phyloP scores from a whole-genome alignment of 1,140 invertebrate genomes.

The Trichonephila clavata region DNA sequence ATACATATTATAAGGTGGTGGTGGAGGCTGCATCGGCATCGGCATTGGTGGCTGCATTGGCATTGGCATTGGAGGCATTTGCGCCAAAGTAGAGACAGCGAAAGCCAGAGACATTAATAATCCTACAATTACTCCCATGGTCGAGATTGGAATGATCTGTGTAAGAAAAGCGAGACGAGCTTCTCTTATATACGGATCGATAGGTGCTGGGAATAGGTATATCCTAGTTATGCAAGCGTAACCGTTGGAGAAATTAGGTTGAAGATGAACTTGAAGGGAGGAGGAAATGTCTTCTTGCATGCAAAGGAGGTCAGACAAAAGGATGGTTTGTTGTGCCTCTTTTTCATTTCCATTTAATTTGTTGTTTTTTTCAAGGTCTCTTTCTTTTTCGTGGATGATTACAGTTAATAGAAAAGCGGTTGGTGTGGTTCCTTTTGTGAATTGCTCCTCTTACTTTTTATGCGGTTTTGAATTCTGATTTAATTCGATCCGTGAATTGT shows the following conservation, averaged over 20 bases:
- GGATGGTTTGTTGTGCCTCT: not conserved
- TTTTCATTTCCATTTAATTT: conserved; percentile 36
- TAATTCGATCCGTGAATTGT: not conserved
- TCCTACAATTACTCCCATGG: not conserved
- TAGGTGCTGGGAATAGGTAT: conserved; percentile 6
- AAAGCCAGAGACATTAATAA: not conserved
- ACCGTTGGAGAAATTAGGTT: conserved; percentile 24
- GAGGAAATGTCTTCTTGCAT: conserved; percentile 10
- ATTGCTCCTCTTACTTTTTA: not conserved
- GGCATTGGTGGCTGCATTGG: conserved; percentile 16
- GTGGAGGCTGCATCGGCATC: conserved; percentile 47
- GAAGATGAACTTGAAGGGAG: conserved; percentile 16
- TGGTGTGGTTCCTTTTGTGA: not conserved
- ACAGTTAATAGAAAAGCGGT: not conserved
- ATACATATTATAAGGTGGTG: conserved; percentile 70
- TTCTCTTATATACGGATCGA: conserved; percentile 1
- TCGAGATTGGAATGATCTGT: not conserved
- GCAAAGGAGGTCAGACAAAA: conserved; percentile 29
- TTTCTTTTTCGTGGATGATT: conserved; percentile 21
- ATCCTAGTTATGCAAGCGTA: conserved; percentile 66
- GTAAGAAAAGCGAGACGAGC: not conserved
- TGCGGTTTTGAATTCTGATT: not conserved
- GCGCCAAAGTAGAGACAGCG: not conserved
- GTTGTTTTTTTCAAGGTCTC: conserved; percentile 11
- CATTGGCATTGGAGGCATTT: conserved; percentile 36